Percentiles rank a stretch among this genome's conserved stretches.
Evolutionary conservation across 2,113 vertebrate genomes (phyloP).

Genomic region (Oncorhynchus nerka): DNA sequence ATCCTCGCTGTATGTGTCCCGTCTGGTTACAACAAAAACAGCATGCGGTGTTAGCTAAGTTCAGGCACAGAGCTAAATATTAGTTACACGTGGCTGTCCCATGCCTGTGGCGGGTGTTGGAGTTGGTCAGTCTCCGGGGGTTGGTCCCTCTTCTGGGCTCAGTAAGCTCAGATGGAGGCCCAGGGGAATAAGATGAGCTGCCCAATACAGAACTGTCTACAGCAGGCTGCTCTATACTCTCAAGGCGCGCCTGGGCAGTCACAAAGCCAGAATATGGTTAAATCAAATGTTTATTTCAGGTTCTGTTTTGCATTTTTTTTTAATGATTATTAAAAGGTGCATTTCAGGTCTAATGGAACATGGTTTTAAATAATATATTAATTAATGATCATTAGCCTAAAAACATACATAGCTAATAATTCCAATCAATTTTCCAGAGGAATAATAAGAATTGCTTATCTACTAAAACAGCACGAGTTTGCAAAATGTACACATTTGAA

Average conservation of each 20-base stretch:
- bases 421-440: too few relatives aligned
- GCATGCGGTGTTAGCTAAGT: not conserved
- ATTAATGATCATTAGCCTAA: too few relatives aligned
- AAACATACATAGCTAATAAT: too few relatives aligned
- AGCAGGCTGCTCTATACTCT: slow-evolving; percentile 70
- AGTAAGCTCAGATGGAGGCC: slow-evolving; percentile 60
- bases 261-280: not conserved
- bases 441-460: too few relatives aligned
- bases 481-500: not conserved
- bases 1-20: slow-evolving; percentile 85
- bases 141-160: slow-evolving; percentile 63
- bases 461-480: too few relatives aligned
- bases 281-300: too few relatives aligned
- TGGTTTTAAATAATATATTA: too few relatives aligned
- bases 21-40: slow-evolving; percentile 66
- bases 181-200: slow-evolving; percentile 61
- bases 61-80: not conserved
- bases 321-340: too few relatives aligned
- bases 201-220: slow-evolving; percentile 63
- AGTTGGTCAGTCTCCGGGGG: slow-evolving; percentile 81
- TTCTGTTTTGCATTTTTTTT: too few relatives aligned
- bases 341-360: too few relatives aligned
- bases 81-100: not conserved
- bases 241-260: slow-evolving; percentile 81
- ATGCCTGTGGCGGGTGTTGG: slow-evolving; percentile 82